phyloP scores from a whole-genome alignment of 2,113 vertebrate species.

The Microtus richardsoni region DNA sequence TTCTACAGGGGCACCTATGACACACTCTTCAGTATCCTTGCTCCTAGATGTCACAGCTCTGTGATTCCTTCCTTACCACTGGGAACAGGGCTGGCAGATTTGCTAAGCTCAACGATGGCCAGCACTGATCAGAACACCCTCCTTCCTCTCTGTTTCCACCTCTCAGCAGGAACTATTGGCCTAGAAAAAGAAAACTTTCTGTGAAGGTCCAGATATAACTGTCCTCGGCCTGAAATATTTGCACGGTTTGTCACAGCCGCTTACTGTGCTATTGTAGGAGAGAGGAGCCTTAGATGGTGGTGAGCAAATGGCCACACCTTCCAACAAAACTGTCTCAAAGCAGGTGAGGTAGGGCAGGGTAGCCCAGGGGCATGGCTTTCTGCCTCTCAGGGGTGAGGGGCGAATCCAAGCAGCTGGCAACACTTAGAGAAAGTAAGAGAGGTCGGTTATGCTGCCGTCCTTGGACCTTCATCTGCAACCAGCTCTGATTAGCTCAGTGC shows the following conservation, averaged over 20 bases:
- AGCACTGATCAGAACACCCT: background rate
- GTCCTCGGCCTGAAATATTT: background rate
- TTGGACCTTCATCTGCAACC: background rate
- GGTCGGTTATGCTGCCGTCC: too few species aligned
- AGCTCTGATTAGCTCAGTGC: background rate
- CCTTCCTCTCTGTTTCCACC: background rate
- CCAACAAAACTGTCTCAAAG: background rate
- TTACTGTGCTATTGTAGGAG: background rate
- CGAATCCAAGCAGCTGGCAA: background rate
- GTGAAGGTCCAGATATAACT: background rate
- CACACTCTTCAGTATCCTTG: background rate
- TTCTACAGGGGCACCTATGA: background rate
- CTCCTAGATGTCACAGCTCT: background rate
- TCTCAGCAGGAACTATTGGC: background rate
- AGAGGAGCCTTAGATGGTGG: background rate
- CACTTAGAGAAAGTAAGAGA: background rate
- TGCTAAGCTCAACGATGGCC: background rate
- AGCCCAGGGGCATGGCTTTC: background rate
- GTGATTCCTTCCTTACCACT: background rate
- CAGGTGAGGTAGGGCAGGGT: background rate
- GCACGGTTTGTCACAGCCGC: background rate
- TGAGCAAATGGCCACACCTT: background rate
- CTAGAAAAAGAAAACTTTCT: background rate
- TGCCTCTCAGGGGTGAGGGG: background rate
- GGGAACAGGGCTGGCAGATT: background rate